phyloP scores from a whole-genome alignment of 2,113 vertebrate genomes.

The Copsychus sechellarum region DNA sequence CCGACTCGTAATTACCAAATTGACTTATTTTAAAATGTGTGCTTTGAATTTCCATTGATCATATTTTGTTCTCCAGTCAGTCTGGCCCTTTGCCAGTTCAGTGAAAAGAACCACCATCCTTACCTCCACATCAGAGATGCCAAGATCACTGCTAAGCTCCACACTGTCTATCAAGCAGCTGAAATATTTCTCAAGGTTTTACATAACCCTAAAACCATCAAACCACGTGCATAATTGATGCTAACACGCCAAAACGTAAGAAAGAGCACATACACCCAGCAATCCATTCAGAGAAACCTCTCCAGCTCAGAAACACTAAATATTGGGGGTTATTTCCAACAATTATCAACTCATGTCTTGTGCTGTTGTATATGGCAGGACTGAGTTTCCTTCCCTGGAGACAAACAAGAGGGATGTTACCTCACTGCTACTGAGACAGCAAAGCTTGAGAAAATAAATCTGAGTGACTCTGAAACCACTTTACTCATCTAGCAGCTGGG shows the following conservation, averaged over 20 bases:
- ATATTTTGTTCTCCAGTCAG: background rate
- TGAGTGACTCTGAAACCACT: background rate
- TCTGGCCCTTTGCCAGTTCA: background rate
- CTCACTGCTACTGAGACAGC: background rate
- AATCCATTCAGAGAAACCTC: background rate
- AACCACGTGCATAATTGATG: background rate
- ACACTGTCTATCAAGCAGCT: background rate
- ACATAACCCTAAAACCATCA: background rate
- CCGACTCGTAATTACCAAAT: slow-evolving; percentile 27
- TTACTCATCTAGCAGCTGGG: background rate
- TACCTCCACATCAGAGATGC: background rate
- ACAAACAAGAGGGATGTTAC: background rate
- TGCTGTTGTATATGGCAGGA: background rate
- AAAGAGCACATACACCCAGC: background rate
- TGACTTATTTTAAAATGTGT: slow-evolving; percentile 8
- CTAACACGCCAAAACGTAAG: background rate
- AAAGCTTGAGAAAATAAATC: background rate
- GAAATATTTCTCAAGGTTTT: background rate
- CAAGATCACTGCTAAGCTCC: background rate
- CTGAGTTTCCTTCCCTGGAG: background rate
- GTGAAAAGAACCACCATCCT: background rate
- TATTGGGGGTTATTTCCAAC: background rate
- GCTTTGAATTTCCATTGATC: slow-evolving; percentile 5
- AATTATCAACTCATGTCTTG: background rate
- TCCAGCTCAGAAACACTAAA: background rate